These are phyloP conservation scores for Dendrocopos noguchii DNA, from an alignment of 2,113 vertebrate genomes.

Conservation along the genomic window DNA sequence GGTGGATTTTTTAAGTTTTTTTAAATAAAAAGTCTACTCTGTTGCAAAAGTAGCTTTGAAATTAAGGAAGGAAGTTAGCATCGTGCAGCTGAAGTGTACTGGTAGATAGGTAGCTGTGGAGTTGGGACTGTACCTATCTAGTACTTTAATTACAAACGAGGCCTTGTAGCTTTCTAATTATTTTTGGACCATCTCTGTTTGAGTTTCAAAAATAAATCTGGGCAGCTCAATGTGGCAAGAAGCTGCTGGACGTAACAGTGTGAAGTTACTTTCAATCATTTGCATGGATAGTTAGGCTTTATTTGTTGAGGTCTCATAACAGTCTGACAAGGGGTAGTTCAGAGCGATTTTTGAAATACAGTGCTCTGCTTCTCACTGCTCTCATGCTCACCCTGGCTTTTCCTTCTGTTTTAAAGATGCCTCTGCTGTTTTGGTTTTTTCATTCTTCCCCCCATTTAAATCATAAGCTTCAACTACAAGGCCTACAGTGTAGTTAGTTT, in stretches of 20 bases:
- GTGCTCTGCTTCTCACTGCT: background rate
- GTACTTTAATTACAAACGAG: background rate
- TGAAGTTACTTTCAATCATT: background rate
- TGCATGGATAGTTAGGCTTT: background rate
- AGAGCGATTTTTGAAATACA: background rate
- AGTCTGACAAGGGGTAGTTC: background rate
- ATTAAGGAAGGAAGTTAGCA: background rate
- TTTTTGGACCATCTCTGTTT: background rate
- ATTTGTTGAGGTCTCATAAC: background rate
- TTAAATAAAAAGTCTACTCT: background rate
- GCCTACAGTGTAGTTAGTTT: background rate
- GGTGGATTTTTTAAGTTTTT: background rate
- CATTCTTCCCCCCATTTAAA: background rate
- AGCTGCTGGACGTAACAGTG: background rate
- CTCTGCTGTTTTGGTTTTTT: background rate
- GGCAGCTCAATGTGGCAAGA: background rate
- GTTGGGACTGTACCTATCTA: background rate
- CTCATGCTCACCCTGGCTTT: background rate
- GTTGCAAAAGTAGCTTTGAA: background rate
- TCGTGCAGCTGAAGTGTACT: background rate
- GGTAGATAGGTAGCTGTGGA: background rate
- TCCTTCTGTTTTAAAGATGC: background rate
- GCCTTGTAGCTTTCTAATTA: background rate
- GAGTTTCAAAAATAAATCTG: background rate
- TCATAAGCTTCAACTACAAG: background rate